Base-by-base conservation (phyloP, 2,888 invertebrate species). In the Liodrosophila aerea region DNA sequence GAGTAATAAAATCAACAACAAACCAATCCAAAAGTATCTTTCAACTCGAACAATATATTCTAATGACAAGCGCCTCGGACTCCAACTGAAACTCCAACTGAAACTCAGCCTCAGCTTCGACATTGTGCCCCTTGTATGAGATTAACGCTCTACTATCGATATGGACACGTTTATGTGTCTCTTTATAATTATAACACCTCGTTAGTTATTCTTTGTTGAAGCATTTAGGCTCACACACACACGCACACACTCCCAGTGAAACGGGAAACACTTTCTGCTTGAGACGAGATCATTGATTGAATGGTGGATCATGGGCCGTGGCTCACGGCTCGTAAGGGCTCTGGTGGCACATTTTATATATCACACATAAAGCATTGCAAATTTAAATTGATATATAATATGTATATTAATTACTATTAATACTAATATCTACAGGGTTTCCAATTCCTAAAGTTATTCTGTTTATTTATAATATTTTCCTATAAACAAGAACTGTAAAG, bases 61-160 rank as follows among this genome's bases (percentile, higher is more conserved):
- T 76, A 85, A 81, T 86, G 80, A 86, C 86, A 85, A 86, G 81
- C 83, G 66, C 71, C 67, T 64, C n/a, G n/a, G n/a, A n/a, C n/a
- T n/a, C n/a, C n/a, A n/a, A n/a, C n/a, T n/a, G n/a, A n/a, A n/a
- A n/a, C n/a, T n/a, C n/a, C n/a, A n/a, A n/a, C n/a, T n/a, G n/a
- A n/a, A n/a, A n/a, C n/a, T n/a, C 69, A 22, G 18, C 12, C 29
- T 9, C 11, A 36, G 65, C 66, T 63, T 57, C 71, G 36, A 31
- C 54, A 49, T 22, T 40, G 47, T 7, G 51, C 43, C 69, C 64
- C 64, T 73, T 80, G 47, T 64, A 75, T 40, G 49, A 69, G 76
- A 76, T 77, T 75, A 85, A 67, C 61, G 63, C 63, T 27, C 41
- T 36, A 37, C 61, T 56, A 56, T 51, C 63, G 60, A 43, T 64